phyloP scores from a whole-genome alignment of 2,113 vertebrate genomes.

The Pimephales promelas region DNA sequence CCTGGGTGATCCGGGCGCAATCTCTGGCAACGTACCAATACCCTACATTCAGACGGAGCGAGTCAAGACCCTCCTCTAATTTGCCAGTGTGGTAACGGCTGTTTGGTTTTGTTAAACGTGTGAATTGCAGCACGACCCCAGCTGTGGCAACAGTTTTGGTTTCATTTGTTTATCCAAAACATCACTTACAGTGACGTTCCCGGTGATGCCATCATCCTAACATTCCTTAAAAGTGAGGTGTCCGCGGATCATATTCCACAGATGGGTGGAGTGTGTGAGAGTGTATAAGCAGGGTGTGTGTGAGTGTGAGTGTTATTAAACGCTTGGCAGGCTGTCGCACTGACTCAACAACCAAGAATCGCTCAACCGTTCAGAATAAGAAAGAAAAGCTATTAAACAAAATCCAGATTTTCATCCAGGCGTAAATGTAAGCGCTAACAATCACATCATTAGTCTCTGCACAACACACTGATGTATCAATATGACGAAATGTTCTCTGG shows the following conservation, averaged over 20 bases:
- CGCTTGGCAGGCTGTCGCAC: conserved; percentile 4
- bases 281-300: conserved; percentile 10
- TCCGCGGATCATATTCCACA: conserved; percentile 20
- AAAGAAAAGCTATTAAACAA: conserved; percentile 41
- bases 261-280: conserved; percentile 36
- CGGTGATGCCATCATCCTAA: not conserved
- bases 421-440: not conserved
- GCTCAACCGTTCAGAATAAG: not conserved
- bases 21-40: conserved; percentile 7
- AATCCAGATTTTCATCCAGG: conserved; percentile 24
- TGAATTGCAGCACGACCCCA: conserved; percentile 3
- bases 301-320: conserved; percentile 28
- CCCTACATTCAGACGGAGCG: not conserved
- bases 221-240: conserved; percentile 38
- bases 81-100: conserved; percentile 11
- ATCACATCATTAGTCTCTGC: conserved; percentile 8
- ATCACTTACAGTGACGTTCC: conserved; percentile 8
- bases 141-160: conserved; percentile 3
- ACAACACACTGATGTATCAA: conserved; percentile 5
- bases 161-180: conserved; percentile 33
- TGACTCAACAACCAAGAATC: conserved; percentile 10
- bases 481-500: not conserved
- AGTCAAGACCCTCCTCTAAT: conserved; percentile 22
- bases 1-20: not conserved
- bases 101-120: conserved; percentile 29